Percentiles rank a stretch among this genome's conserved stretches.
Conservation (phyloP, 2,797 vertebrate species). For the Acanthiza pusilla region DNA sequence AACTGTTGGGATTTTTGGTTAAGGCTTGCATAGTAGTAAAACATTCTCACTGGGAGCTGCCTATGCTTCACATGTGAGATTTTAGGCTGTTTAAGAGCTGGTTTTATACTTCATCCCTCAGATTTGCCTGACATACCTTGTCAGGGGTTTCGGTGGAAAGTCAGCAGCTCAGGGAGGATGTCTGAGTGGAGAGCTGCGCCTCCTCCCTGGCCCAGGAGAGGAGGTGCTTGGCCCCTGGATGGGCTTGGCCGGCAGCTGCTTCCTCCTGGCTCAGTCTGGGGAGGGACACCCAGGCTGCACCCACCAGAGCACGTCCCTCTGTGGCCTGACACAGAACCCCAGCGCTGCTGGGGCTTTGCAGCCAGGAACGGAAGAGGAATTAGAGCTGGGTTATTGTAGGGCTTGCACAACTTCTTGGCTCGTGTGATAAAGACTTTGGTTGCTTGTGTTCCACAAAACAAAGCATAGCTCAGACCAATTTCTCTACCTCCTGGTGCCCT, state of each 20-base stretch:
- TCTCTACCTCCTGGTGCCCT: not conserved
- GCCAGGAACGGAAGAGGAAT: not conserved
- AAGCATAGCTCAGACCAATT: not conserved
- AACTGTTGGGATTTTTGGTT: not conserved
- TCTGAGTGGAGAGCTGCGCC: not conserved
- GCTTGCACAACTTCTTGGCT: not conserved
- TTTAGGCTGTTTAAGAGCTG: not conserved
- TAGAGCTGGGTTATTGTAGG: not conserved
- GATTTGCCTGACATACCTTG: not conserved
- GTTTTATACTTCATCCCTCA: not conserved
- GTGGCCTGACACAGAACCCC: not conserved
- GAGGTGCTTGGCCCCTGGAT: too few species aligned
- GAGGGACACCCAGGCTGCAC: not conserved
- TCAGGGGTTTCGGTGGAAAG: not conserved
- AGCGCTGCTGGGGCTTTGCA: not conserved
- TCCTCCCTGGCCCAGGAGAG: not conserved
- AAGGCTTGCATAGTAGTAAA: not conserved
- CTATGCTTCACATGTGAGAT: not conserved
- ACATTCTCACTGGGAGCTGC: not conserved
- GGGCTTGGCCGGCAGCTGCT: not conserved
- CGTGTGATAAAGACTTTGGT: accelerated
- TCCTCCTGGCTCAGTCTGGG: not conserved
- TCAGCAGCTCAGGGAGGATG: not conserved
- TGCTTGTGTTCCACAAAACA: not conserved
- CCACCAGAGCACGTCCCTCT: not conserved